Evolutionary conservation across 1,140 invertebrate genomes (phyloP).

Genomic region (Cataglyphis hispanica): DNA sequence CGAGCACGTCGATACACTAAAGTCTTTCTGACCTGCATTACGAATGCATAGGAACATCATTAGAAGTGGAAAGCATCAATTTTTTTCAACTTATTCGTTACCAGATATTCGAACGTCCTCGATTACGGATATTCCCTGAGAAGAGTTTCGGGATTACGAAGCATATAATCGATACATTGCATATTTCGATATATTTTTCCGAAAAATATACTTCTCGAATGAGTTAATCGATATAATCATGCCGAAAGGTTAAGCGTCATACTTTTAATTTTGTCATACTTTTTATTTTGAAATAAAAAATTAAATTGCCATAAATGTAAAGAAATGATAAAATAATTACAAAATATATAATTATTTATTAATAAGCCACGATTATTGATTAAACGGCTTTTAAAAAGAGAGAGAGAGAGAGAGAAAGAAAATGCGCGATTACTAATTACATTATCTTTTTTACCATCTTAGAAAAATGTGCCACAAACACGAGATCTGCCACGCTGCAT

Average conservation of each 20-base stretch:
- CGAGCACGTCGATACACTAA: slow-evolving; percentile 51
- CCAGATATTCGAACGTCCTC: neutral
- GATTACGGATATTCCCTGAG: neutral
- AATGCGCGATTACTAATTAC: neutral
- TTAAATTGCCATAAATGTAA: too few relatives aligned
- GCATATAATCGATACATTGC: neutral
- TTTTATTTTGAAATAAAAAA: neutral
- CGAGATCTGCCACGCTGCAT: neutral
- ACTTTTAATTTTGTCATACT: neutral
- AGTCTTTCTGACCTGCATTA: neutral
- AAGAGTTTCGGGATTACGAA: neutral
- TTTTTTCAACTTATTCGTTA: neutral
- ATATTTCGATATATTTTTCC: neutral
- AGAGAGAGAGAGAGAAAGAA: too few relatives aligned
- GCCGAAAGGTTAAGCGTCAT: neutral
- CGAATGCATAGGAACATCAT: slow-evolving; percentile 5
- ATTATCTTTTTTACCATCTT: neutral
- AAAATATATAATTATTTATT: too few relatives aligned
- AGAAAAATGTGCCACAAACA: neutral
- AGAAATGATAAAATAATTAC: neutral
- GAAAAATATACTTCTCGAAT: neutral
- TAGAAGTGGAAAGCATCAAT: neutral
- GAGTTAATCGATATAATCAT: neutral
- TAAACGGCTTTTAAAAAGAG: too few relatives aligned
- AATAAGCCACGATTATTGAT: too few relatives aligned